phyloP scores from a whole-genome alignment of 2,113 vertebrate species.

The Papio anubis region DNA sequence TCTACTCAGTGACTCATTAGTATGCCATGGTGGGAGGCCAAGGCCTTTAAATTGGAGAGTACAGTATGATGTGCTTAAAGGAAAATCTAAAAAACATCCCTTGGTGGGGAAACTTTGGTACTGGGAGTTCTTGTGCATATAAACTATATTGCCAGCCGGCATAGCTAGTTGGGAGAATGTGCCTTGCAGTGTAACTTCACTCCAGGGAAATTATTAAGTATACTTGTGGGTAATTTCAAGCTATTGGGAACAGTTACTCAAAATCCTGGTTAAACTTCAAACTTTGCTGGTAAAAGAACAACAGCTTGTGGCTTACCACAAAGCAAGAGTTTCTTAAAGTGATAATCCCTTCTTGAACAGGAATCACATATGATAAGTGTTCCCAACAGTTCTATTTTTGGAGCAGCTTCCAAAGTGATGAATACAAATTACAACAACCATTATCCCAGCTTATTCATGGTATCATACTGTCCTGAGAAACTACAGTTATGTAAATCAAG shows the following conservation, averaged over 20 bases:
- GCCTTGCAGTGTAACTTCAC: not conserved
- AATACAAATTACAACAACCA: slow-evolving; percentile 8
- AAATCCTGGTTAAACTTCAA: not conserved
- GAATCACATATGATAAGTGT: not conserved
- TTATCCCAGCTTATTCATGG: not conserved
- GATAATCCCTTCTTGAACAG: not conserved
- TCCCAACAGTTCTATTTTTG: not conserved
- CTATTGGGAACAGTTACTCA: not conserved
- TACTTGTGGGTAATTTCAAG: not conserved
- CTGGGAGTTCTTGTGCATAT: not conserved
- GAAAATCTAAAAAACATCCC: not conserved
- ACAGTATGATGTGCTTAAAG: not conserved
- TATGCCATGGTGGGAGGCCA: not conserved
- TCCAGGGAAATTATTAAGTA: not conserved
- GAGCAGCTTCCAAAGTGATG: not conserved
- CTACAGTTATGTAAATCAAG: slow-evolving; percentile 43
- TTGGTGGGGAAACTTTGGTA: not conserved
- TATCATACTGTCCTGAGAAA: not conserved
- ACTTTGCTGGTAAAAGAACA: not conserved
- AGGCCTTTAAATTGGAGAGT: slow-evolving; percentile 1
- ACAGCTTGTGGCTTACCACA: not conserved
- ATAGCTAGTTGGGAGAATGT: not conserved
- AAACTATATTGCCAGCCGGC: not conserved
- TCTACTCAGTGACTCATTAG: not conserved
- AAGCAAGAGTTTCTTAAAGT: slow-evolving; percentile 15